Conservation (phyloP, 2,888 invertebrate species). For the Epinotia demarniana region DNA sequence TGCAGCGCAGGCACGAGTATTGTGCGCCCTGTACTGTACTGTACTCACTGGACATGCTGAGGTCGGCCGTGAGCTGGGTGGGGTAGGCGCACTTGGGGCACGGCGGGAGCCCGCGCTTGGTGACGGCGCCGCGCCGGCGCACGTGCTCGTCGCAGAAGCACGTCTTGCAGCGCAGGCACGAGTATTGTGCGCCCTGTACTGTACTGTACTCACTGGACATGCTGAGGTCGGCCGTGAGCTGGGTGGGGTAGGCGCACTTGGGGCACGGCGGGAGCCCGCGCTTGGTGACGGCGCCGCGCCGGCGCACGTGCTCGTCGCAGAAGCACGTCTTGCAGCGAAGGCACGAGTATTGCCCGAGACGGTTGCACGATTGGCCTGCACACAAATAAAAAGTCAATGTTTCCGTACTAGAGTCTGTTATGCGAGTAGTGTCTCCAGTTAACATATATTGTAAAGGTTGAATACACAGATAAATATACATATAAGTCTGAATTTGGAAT, state of each 20-base stretch:
- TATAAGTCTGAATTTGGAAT: too few relatives aligned
- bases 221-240: slow-evolving; percentile 96
- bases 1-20: slow-evolving; percentile 97
- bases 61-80: slow-evolving; percentile 96
- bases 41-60: slow-evolving; percentile 96
- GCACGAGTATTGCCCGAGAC: slow-evolving; percentile 97
- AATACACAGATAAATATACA: too few relatives aligned
- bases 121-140: slow-evolving; percentile 82
- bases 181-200: slow-evolving; percentile 89
- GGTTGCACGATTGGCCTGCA: slow-evolving; percentile 96
- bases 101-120: slow-evolving; percentile 62
- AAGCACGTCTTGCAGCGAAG: slow-evolving; percentile 97
- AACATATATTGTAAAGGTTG: too few relatives aligned
- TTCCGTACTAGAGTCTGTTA: too few relatives aligned
- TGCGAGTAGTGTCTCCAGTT: too few relatives aligned
- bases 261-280: slow-evolving; percentile 88
- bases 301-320: slow-evolving; percentile 97
- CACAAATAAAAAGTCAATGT: background rate
- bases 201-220: slow-evolving; percentile 92
- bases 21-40: slow-evolving; percentile 82
- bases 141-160: slow-evolving; percentile 99
- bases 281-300: slow-evolving; percentile 72
- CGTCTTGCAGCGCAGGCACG: slow-evolving; percentile 97
- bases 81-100: slow-evolving; percentile 85
- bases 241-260: slow-evolving; percentile 96